Base-by-base conservation (phyloP, 2,888 invertebrate genomes). In the Drosophila borborema region DNA sequence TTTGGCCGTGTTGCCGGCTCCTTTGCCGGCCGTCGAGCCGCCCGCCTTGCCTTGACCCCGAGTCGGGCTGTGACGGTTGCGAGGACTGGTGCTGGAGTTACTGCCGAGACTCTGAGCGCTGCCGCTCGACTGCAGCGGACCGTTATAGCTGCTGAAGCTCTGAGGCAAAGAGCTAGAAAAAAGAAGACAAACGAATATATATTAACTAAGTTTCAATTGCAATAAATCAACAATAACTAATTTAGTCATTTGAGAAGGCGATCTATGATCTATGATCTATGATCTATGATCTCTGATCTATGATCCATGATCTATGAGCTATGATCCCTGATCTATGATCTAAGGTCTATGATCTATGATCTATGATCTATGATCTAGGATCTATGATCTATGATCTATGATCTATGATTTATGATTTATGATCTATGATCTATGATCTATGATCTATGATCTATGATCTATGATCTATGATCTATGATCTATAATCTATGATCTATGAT, bases 101-200 rank as follows among this genome's bases (percentile, higher is more conserved):
- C 77, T 86, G 77, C 73, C 92, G 56, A 85, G 81, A 72, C 90
- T 92, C 76, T 91, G 89, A 51, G 88, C 79, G 74, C 91, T 91
- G 53, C 83, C 81, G 41, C 86, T 82, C 9, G 91, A 75, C 64
- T 89, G 76, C 58, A 86, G 79, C 54, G 90, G 88, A 23, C 82
- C 82, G 14, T 75, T 70, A 36, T 85, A 86, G 53, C 74, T 86
- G 68, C 64, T 69, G 68, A 56, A 83, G 79, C 83, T 81, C 58
- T 91, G 91, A 6, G 79, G 74, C 68, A 82, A 61, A 28, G 82
- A 83, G 53, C 82, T 82, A 28, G 81, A 31, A 74, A 68, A 10
- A 1, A 2, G 18, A 20, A 8, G 18, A 49, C 10, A 63, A 31
- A 62, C 34, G 3, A 40, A 36, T 14, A 38, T 14, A 40, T 6